Evolutionary conservation across 2,888 invertebrate species (phyloP), one percentile per base, ranked within the genome.

Genomic region (Drosophila cognata): DNA sequence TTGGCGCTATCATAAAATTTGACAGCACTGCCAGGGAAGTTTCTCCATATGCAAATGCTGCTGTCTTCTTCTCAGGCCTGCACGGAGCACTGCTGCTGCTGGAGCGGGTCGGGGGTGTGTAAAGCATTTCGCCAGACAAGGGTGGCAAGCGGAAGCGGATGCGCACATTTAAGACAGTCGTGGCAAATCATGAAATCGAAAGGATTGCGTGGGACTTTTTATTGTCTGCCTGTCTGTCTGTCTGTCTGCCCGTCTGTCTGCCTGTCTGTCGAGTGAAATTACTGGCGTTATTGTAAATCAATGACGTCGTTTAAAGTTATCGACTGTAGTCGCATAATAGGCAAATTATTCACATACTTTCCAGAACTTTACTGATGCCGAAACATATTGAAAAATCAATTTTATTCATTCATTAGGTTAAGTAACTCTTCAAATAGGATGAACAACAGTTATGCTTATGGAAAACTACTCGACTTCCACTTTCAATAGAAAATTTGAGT

Each of bases 1-100:
- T 86, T 84, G 86, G 83, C 91, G 91, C 89, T 91, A 90, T 91
- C 91, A 91, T 91, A 91, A 91, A 91, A 91, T 91, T 91, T 91
- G 91, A 91, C 91, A 91, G 88, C 61, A 28, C 67, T 70, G 77
- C 60, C 69, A 75, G 79, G 74, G 68, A 73, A 72, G 75, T 76
- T 83, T 79, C 76, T 76, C 78, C 84, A 84, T 88, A 88, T 88
- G 88, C 88, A 88, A 88, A 88, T 88, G 83, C 71, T 73, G 71
- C 71, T 73, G 66, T 57, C 70, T 64, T 51, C 58, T 18, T 31
- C 69, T 35, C 48, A 11, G 28, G 56, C 48, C 55, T 11, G 43
- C 52, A 55, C 43, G 55, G 51, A 31, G 38, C 10, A 28, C 48
- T 38, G 53, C 10, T 25, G 25, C 6, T 28, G 36, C 18, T 1